Conservation (phyloP, 1,140 invertebrate species). For the Scaptomyza pallida region DNA sequence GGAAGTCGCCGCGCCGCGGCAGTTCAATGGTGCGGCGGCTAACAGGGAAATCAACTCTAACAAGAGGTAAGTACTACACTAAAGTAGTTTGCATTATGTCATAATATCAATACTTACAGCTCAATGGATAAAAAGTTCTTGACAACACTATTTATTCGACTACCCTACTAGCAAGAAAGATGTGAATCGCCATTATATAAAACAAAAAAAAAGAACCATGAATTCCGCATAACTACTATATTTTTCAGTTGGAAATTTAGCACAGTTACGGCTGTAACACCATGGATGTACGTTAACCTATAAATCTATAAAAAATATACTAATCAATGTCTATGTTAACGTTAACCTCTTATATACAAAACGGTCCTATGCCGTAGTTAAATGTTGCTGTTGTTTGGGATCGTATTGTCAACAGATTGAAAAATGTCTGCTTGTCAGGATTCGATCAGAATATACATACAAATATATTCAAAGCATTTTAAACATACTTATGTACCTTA, state of each 20-base stretch:
- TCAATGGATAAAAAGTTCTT: neutral
- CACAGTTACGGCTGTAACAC: conserved; percentile 31
- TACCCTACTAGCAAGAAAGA: conserved; percentile 63
- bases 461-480: conserved; percentile 19
- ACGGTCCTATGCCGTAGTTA: conserved; percentile 48
- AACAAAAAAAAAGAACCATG: neutral
- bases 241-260: conserved; percentile 23
- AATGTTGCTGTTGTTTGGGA: conserved; percentile 84
- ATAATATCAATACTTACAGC: neutral
- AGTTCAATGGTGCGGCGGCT: neutral
- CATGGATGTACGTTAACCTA: conserved; percentile 3
- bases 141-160: conserved; percentile 41
- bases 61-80: neutral
- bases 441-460: conserved; percentile 47
- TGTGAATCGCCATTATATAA: conserved; percentile 52
- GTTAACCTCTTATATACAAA: neutral
- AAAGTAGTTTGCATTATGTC: neutral
- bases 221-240: neutral
- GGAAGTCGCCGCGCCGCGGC: neutral
- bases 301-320: neutral
- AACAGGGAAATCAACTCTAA: neutral
- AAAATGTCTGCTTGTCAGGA: conserved; percentile 41
- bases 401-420: conserved; percentile 69
- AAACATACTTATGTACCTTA: conserved; percentile 41
- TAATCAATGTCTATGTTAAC: conserved; percentile 9